Evolutionary conservation across 1,140 invertebrate genomes (phyloP).

Genomic region (Aphelinus certus): DNA sequence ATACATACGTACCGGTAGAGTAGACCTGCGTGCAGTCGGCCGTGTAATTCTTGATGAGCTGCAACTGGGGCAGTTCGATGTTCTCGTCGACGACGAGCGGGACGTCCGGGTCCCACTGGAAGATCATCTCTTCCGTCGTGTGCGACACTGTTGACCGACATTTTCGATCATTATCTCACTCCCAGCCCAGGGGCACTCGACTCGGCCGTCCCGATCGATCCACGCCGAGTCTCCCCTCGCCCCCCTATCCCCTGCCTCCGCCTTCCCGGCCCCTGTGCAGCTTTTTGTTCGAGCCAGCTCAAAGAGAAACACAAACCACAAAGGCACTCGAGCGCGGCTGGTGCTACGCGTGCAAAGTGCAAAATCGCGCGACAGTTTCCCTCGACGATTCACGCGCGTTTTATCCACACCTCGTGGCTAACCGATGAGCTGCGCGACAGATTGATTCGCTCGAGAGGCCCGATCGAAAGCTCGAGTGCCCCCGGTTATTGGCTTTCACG

Average conservation of each 20-base stretch:
- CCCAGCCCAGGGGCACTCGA: too few species aligned
- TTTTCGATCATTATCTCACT: conserved; percentile 13
- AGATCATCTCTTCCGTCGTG: conserved; percentile 89
- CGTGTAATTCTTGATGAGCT: conserved; percentile 83
- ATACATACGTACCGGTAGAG: conserved; percentile 74
- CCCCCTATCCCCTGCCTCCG: background rate
- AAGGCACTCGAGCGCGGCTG: background rate
- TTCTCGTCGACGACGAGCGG: conserved; percentile 90
- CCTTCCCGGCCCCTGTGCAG: background rate
- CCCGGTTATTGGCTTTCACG: too few species aligned
- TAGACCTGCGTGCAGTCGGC: conserved; percentile 90
- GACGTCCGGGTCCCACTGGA: conserved; percentile 89
- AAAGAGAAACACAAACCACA: background rate
- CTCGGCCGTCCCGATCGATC: background rate
- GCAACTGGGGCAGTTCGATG: conserved; percentile 87
- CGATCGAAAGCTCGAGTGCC: too few species aligned
- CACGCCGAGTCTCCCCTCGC: background rate
- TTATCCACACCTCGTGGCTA: too few species aligned
- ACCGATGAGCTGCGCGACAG: too few species aligned
- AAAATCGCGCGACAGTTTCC: background rate
- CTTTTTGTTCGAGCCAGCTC: background rate
- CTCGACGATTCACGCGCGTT: too few species aligned
- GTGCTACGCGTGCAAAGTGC: background rate
- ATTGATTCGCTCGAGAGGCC: too few species aligned
- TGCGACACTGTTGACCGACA: conserved; percentile 78